phyloP scores from a whole-genome alignment of 2,113 vertebrate species.

The Phocoena phocoena region DNA sequence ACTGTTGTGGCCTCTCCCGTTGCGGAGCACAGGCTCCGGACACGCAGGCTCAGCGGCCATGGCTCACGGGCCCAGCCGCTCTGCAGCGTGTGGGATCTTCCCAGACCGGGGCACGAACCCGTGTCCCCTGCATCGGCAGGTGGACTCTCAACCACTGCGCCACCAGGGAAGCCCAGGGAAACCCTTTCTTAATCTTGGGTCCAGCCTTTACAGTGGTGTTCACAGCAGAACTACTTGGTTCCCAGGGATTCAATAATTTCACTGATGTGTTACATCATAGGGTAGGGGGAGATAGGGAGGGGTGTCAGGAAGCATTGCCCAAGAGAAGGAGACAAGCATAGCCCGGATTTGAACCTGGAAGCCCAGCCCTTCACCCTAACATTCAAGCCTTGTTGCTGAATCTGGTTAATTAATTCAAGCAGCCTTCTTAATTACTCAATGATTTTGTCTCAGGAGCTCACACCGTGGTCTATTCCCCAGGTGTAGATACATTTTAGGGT shows the following conservation, averaged over 20 bases:
- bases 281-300: too few relatives aligned
- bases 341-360: not conserved
- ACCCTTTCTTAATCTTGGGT: not conserved
- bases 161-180: not conserved
- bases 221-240: not conserved
- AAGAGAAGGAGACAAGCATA: not conserved
- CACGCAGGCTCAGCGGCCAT: too few relatives aligned
- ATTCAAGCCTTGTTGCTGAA: not conserved
- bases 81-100: too few relatives aligned
- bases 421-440: not conserved
- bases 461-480: not conserved
- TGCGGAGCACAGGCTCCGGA: too few relatives aligned
- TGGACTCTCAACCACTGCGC: too few relatives aligned
- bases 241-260: not conserved
- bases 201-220: not conserved
- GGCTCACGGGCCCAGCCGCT: too few relatives aligned
- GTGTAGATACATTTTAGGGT: not conserved
- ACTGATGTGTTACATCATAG: not conserved
- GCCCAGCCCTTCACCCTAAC: not conserved
- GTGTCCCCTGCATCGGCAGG: too few relatives aligned
- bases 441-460: not conserved
- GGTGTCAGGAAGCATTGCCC: not conserved
- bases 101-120: too few relatives aligned
- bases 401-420: not conserved
- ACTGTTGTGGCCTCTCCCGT: too few relatives aligned